Conservation (phyloP, 2,113 vertebrate genomes). For the Orcinus orca region DNA sequence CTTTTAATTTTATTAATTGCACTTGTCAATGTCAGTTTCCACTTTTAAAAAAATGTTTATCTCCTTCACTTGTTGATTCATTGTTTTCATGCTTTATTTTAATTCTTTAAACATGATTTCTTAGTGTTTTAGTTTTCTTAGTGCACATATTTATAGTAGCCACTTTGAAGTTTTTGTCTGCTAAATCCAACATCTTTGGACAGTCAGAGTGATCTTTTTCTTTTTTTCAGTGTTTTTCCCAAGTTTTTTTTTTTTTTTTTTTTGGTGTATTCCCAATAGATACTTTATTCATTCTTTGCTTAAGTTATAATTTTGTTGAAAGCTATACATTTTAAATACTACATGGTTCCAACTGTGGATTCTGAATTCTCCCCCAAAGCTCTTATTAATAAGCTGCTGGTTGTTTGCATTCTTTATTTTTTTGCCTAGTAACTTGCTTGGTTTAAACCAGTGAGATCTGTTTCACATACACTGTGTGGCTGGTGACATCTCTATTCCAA, state of each 20-base stretch:
- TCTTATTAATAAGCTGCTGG: not conserved
- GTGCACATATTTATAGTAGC: not conserved
- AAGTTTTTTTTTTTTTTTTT: not conserved
- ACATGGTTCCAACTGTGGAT: not conserved
- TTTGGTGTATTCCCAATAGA: not conserved
- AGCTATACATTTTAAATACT: not conserved
- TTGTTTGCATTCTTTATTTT: not conserved
- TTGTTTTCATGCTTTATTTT: not conserved
- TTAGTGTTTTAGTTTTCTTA: not conserved
- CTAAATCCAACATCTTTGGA: not conserved
- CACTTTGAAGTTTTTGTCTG: not conserved
- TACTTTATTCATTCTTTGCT: not conserved
- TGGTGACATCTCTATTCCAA: not conserved
- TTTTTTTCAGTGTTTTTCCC: not conserved
- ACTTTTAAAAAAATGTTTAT: not conserved
- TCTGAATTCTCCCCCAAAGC: not conserved
- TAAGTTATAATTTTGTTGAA: not conserved
- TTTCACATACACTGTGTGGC: not conserved
- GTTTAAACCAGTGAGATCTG: not conserved
- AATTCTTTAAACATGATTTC: not conserved
- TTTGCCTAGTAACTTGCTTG: not conserved
- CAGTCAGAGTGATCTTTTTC: not conserved
- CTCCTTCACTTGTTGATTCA: not conserved
- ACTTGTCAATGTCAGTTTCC: not conserved
- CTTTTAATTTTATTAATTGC: not conserved